phyloP scores from a whole-genome alignment of 2,113 vertebrate genomes.

The Entomyzon cyanotis region DNA sequence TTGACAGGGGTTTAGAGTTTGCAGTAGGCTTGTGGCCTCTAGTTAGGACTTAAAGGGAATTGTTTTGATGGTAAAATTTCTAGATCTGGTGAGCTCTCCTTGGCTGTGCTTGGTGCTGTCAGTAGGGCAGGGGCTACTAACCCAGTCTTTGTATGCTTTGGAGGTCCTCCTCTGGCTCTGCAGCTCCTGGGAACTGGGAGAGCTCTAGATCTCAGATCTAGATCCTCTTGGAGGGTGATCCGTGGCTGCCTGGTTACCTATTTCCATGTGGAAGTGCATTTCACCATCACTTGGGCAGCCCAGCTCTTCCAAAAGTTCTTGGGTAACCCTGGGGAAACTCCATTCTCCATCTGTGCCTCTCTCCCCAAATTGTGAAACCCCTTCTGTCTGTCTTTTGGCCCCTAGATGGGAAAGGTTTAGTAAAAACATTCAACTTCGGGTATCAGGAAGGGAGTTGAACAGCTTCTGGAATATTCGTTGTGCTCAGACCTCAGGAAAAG shows the following conservation, averaged over 20 bases:
- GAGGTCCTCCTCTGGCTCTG: background rate
- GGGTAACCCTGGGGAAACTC: background rate
- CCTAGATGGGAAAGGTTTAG: background rate
- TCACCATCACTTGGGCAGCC: background rate
- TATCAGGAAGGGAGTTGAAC: background rate
- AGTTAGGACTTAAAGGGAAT: background rate
- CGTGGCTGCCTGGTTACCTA: background rate
- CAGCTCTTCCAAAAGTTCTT: background rate
- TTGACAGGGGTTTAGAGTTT: background rate
- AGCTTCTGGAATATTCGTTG: background rate
- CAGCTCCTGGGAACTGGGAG: background rate
- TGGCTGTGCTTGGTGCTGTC: accelerated
- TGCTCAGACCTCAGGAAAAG: background rate
- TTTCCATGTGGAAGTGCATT: background rate
- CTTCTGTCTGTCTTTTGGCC: background rate
- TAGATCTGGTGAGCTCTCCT: background rate
- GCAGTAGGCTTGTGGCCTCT: background rate
- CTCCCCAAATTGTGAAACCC: background rate
- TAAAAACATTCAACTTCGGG: background rate
- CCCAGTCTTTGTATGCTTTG: background rate
- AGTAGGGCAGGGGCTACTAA: background rate
- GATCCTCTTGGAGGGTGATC: background rate
- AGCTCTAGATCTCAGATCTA: background rate
- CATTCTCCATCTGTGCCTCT: accelerated
- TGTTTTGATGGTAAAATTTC: background rate